Evolutionary conservation across 1,140 invertebrate genomes (phyloP).

Genomic region (Drosophila micromelanica): DNA sequence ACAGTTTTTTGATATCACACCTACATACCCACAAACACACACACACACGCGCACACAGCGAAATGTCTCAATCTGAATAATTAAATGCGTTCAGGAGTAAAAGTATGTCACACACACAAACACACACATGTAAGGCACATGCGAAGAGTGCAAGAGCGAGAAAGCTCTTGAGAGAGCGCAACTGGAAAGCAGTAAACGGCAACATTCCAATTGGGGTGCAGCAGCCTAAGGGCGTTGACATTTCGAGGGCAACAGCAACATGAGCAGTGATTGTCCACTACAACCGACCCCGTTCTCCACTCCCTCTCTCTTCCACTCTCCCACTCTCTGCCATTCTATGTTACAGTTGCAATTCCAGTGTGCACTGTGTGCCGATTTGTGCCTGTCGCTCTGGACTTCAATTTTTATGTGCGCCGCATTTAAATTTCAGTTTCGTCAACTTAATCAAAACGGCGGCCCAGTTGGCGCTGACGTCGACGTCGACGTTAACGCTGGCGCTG

Average conservation of each 20-base stretch:
- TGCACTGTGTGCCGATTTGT: slow-evolving; percentile 7
- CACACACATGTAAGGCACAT: neutral
- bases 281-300: no score
- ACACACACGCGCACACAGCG: slow-evolving; percentile 8
- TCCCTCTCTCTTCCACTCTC: neutral
- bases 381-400: slow-evolving; percentile 28
- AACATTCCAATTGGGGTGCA: slow-evolving; percentile 44
- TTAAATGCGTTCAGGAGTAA: slow-evolving; percentile 78
- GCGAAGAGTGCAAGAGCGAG: slow-evolving; percentile 2
- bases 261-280: slow-evolving; percentile 7
- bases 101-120: slow-evolving; percentile 66
- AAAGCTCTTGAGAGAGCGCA: slow-evolving; percentile 28
- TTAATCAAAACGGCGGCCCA: slow-evolving; percentile 71
- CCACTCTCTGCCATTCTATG: neutral
- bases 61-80: slow-evolving; percentile 78
- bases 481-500: slow-evolving; percentile 8
- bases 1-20: slow-evolving; percentile 67
- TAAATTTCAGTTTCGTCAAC: slow-evolving; percentile 71
- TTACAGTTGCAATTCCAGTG: slow-evolving; percentile 52
- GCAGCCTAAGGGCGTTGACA: slow-evolving; percentile 70
- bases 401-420: slow-evolving; percentile 39
- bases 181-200: slow-evolving; percentile 32
- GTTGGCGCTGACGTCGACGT: slow-evolving; percentile 43
- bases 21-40: slow-evolving; percentile 25
- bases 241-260: slow-evolving; percentile 68